Evolutionary conservation across 2,888 invertebrate genomes (phyloP).

Genomic region (Sinotaia quadrata): DNA sequence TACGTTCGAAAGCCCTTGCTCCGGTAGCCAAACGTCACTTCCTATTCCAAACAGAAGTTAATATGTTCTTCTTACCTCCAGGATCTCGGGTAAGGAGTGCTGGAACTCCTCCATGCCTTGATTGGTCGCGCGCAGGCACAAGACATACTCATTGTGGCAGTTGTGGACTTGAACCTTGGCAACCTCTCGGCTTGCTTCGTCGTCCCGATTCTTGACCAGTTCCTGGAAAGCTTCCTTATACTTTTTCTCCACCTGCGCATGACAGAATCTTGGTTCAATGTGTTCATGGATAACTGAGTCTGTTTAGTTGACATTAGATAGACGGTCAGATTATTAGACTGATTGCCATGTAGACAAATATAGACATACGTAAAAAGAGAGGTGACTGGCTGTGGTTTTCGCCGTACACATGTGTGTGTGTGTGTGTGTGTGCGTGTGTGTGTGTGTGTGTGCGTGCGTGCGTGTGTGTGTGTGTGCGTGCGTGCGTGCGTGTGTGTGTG

Average conservation of each 20-base stretch:
- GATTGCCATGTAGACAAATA: too few species aligned
- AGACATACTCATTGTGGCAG: constrained; percentile 93
- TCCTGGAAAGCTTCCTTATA: constrained; percentile 88
- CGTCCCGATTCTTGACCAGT: constrained; percentile 75
- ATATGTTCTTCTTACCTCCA: constrained; percentile 81
- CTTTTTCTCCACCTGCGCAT: constrained; percentile 86
- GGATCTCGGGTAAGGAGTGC: constrained; percentile 85
- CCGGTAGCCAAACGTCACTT: too few species aligned
- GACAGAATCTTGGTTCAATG: too few species aligned
- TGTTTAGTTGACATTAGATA: too few species aligned
- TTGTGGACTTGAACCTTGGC: constrained; percentile 81
- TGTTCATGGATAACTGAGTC: too few species aligned
- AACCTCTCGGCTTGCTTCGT: constrained; percentile 68
- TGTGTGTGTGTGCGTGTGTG: constrained; percentile 11
- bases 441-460: constrained; percentile 9
- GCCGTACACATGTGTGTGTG: constrained; percentile 8
- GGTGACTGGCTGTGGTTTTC: neutral
- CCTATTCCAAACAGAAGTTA: too few species aligned
- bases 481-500: constrained; percentile 8
- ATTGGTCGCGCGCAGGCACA: constrained; percentile 92
- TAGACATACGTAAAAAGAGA: too few species aligned
- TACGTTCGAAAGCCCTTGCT: too few species aligned
- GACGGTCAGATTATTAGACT: too few species aligned
- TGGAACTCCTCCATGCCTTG: constrained; percentile 93
- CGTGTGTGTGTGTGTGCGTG: constrained; percentile 11